phyloP scores from a whole-genome alignment of 2,113 vertebrate genomes.

The Notiomystis cincta region DNA sequence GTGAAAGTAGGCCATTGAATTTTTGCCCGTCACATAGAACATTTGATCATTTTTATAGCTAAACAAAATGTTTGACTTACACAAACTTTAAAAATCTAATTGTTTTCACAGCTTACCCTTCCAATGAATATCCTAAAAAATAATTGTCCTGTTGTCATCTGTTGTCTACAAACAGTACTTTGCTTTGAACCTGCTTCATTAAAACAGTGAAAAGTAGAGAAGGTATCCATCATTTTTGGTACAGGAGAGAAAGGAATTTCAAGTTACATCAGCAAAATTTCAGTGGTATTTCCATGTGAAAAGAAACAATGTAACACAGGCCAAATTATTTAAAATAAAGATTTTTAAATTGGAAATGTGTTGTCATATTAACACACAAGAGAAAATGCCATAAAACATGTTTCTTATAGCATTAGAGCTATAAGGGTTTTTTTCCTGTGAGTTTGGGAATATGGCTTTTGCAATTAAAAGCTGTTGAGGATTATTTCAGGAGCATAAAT shows the following conservation, averaged over 20 bases:
- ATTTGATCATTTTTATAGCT: constrained; percentile 14
- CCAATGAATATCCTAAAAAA: neutral
- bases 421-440: neutral
- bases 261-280: neutral
- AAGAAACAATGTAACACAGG: neutral
- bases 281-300: neutral
- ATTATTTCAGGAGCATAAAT: neutral
- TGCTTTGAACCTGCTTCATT: neutral
- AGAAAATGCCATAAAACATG: neutral
- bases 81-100: neutral
- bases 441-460: neutral
- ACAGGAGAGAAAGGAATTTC: neutral
- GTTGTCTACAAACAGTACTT: neutral
- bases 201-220: neutral
- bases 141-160: neutral
- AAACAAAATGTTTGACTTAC: neutral
- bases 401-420: neutral
- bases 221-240: neutral
- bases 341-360: neutral
- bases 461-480: neutral
- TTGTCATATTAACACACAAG: neutral
- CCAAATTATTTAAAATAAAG: neutral
- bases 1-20: neutral
- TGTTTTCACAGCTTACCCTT: neutral
- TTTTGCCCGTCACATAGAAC: neutral